Percentiles rank a stretch among this genome's conserved stretches.
Conservation (phyloP, 2,888 invertebrate species). For the Lepidocyrtoides sp. region DNA sequence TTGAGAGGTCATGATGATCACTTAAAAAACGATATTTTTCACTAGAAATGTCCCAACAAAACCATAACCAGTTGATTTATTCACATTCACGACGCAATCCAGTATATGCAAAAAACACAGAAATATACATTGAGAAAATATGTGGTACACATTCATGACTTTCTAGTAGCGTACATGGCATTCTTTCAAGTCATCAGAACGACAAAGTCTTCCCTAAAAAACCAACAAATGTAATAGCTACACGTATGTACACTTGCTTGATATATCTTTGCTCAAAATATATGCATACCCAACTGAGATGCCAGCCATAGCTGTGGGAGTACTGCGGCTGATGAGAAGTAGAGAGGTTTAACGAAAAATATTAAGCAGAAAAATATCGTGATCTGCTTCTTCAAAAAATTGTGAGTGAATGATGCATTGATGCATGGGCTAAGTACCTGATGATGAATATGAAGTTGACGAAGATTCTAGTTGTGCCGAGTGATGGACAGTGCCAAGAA, state of each 20-base stretch:
- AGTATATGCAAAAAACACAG: neutral
- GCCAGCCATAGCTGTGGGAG: neutral
- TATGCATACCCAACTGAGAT: conserved; percentile 8
- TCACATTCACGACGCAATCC: neutral
- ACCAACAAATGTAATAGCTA: neutral
- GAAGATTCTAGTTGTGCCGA: conserved; percentile 32
- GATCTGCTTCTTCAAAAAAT: neutral
- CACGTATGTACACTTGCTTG: neutral
- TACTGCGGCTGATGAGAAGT: neutral
- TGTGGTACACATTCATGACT: conserved; percentile 9
- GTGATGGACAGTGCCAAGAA: conserved; percentile 64
- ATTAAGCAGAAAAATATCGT: neutral
- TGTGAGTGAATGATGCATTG: conserved; percentile 40
- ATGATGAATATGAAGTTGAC: conserved; percentile 64
- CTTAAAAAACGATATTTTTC: conserved; percentile 73
- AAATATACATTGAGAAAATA: neutral
- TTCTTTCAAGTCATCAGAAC: conserved; percentile 54
- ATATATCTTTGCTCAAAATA: neutral
- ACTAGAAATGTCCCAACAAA: conserved; percentile 58
- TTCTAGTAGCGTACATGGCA: neutral
- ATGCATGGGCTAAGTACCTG: conserved; percentile 43
- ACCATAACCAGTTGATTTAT: conserved; percentile 59
- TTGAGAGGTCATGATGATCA: conserved; percentile 69
- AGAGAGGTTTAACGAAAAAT: neutral
- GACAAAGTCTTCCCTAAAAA: conserved; percentile 14